Evolutionary conservation across 2,888 invertebrate genomes (phyloP), one percentile per base, ranked within the genome.

Genomic region (Acleris cristana): DNA sequence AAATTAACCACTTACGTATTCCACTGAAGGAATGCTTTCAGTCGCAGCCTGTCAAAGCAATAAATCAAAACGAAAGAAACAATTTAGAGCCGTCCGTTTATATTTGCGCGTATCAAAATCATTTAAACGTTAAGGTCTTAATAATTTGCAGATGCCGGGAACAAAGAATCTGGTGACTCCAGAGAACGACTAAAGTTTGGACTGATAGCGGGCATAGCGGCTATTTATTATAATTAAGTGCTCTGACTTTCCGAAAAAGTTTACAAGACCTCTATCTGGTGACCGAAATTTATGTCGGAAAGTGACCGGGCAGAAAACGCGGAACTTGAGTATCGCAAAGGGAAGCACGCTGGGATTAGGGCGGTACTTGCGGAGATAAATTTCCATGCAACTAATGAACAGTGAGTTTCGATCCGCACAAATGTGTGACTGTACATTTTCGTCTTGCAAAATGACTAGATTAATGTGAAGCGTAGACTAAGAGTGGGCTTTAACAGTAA

Each of bases 111-210:
- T 52, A 44, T 52, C 49, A 52, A 61, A 64, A 48, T 26, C 48
- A 58, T 45, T 55, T 30, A 30, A 60, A 55, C 19, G 23, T 30
- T 21, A 18, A 61, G 8, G 64, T 30, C 57, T 26, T 65, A 23
- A 70, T 71, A 66, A 70, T 60, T 70, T 67, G 56, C 55, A 70
- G 70, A 72, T 55, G 52, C 48, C 63, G 56, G 23, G 55, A 59
- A 67, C 66, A 69, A 71, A 71, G 69, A 70, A 69, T 70, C 64
- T 69, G 71, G 69, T 71, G 72, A 72, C 70, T 76, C 74, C 70
- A 71, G 65, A 71, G 77, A 80, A 83, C 75, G 76, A 74, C 64
- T n/a, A 65, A 82, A 84, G 74, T 82, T 83, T 74, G 64, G 65
- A 56, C 66, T 62, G 70, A 73, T 73, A 70, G 70, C 68, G 74